phyloP scores from a whole-genome alignment of 2,797 vertebrate species.

The Cossypha dichroa region DNA sequence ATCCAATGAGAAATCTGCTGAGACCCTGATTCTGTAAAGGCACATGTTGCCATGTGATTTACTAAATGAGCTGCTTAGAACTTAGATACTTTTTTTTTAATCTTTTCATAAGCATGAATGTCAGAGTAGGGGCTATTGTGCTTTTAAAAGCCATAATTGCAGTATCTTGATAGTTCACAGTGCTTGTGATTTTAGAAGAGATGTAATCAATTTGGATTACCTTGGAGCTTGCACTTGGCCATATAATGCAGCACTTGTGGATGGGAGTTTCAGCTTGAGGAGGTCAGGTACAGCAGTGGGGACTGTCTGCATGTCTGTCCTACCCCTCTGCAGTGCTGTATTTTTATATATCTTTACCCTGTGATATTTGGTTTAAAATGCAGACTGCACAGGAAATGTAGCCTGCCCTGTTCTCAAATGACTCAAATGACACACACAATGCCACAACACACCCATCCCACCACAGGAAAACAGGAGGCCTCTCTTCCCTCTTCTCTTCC shows the following conservation, averaged over 20 bases:
- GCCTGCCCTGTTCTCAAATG: background rate
- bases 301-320: background rate
- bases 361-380: background rate
- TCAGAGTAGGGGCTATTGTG: background rate
- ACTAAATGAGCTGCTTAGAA: background rate
- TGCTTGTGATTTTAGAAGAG: background rate
- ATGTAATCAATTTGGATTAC: background rate
- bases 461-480: background rate
- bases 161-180: background rate
- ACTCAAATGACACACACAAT: accelerated
- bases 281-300: background rate
- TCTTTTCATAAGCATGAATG: background rate
- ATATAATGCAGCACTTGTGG: background rate
- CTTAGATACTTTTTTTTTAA: background rate
- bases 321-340: background rate
- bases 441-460: background rate
- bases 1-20: background rate
- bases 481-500: background rate
- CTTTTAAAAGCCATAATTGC: background rate
- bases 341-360: background rate
- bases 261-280: background rate
- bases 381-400: background rate
- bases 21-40: background rate
- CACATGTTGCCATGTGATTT: background rate
- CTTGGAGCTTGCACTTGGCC: background rate